Conservation (phyloP, 2,888 invertebrate species). For the Xanthorhoe spadicearia region DNA sequence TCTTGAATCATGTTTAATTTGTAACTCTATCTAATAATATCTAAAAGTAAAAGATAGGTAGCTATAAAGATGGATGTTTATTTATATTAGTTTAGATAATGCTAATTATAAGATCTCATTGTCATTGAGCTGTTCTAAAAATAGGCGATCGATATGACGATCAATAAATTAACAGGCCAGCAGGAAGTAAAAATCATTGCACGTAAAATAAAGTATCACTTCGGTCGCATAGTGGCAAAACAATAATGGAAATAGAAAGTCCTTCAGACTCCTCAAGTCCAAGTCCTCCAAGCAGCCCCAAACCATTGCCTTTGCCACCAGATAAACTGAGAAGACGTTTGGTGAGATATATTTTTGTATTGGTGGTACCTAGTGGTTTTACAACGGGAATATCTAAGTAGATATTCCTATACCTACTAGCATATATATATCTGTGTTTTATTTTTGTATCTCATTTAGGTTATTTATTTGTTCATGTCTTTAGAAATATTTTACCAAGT, state of each 20-base stretch:
- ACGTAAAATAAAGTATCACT: neutral
- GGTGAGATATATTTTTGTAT: slow-evolving; percentile 18
- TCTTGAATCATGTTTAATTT: neutral
- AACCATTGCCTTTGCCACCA: slow-evolving; percentile 25
- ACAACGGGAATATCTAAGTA: too few species aligned
- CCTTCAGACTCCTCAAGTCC: neutral
- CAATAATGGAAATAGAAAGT: slow-evolving; percentile 18
- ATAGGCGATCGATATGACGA: slow-evolving; percentile 22
- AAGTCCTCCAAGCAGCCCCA: slow-evolving; percentile 15
- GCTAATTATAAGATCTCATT: slow-evolving; percentile 3
- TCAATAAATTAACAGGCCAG: slow-evolving; percentile 21
- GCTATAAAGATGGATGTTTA: neutral
- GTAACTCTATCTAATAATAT: neutral
- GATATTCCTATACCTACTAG: neutral
- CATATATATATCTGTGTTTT: neutral
- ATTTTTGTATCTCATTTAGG: too few species aligned
- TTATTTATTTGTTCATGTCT: neutral
- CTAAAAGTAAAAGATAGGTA: neutral
- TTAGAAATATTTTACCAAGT: neutral
- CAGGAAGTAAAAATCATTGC: slow-evolving; percentile 18
- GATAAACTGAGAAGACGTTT: slow-evolving; percentile 32
- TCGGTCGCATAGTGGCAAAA: neutral
- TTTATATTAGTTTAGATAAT: neutral
- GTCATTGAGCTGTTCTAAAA: slow-evolving; percentile 20
- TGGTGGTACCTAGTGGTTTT: too few species aligned